Conservation (phyloP, 2,113 vertebrate genomes). For the Accipiter cooperii region DNA sequence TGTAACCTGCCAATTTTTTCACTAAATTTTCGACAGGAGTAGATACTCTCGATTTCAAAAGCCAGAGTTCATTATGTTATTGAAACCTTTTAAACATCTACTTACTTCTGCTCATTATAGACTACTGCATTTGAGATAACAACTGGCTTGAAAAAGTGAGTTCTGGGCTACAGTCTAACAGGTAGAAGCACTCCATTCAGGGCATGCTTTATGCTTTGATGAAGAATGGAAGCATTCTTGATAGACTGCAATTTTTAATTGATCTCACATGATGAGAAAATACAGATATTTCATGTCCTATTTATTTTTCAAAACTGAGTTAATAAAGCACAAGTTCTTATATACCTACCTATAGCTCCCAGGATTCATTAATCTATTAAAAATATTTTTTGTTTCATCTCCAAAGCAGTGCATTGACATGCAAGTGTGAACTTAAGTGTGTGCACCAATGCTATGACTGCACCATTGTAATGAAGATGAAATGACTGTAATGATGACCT, state of each 20-base stretch:
- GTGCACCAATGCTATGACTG: constrained; percentile 18
- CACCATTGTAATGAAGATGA: constrained; percentile 72
- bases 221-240: not conserved
- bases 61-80: not conserved
- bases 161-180: not conserved
- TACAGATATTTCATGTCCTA: not conserved
- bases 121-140: not conserved
- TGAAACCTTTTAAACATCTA: not conserved
- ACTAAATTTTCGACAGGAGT: not conserved
- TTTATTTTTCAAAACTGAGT: not conserved
- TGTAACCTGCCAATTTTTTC: not conserved
- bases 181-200: not conserved
- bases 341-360: not conserved
- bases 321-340: not conserved
- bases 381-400: not conserved
- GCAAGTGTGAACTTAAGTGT: not conserved
- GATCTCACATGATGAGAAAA: constrained; percentile 3
- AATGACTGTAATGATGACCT: constrained; percentile 71
- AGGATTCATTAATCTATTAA: not conserved
- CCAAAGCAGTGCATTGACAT: not conserved
- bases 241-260: constrained; percentile 49
- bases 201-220: not conserved
- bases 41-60: not conserved
- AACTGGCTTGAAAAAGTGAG: not conserved
- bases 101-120: not conserved